Conservation (phyloP, 2,797 vertebrate species). For the Margarornis squamiger region DNA sequence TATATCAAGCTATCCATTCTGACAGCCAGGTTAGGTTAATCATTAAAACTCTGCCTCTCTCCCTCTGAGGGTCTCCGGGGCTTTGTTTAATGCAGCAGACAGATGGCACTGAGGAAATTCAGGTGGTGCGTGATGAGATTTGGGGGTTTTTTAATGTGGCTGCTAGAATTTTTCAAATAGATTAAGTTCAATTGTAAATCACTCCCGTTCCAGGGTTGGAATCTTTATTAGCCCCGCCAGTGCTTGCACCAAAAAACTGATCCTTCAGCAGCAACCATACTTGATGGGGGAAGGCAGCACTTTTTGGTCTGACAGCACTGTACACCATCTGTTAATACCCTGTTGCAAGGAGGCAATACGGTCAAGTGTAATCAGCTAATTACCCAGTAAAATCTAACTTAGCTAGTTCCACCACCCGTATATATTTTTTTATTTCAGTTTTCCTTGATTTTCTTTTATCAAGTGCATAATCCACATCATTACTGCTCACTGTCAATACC, state of each 20-base stretch:
- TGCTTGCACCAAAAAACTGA: conserved; percentile 5
- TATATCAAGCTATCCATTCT: conserved; percentile 55
- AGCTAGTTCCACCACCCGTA: neutral
- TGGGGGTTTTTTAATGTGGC: conserved; percentile 33
- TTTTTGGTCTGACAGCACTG: neutral
- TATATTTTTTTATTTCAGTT: neutral
- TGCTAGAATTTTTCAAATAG: conserved; percentile 60
- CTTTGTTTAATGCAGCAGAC: conserved; percentile 66
- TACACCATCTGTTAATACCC: conserved; percentile 53
- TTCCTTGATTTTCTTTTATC: neutral
- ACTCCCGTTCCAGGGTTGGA: neutral
- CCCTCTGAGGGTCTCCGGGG: conserved; percentile 29
- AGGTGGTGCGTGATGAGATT: conserved; percentile 61
- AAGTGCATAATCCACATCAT: neutral
- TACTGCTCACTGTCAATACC: neutral
- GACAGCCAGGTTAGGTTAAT: conserved; percentile 64
- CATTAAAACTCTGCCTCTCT: conserved; percentile 59
- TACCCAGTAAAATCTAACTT: conserved; percentile 18
- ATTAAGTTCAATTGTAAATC: conserved; percentile 67
- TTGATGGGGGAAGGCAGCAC: neutral
- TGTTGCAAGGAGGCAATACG: neutral
- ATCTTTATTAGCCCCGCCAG: conserved; percentile 24
- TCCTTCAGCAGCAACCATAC: neutral
- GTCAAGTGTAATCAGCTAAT: conserved; percentile 33
- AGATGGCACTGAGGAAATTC: conserved; percentile 71